These are phyloP conservation scores for Syrrhaptes paradoxus DNA, from an alignment of 2,113 vertebrate genomes.

Conservation along the genomic window DNA sequence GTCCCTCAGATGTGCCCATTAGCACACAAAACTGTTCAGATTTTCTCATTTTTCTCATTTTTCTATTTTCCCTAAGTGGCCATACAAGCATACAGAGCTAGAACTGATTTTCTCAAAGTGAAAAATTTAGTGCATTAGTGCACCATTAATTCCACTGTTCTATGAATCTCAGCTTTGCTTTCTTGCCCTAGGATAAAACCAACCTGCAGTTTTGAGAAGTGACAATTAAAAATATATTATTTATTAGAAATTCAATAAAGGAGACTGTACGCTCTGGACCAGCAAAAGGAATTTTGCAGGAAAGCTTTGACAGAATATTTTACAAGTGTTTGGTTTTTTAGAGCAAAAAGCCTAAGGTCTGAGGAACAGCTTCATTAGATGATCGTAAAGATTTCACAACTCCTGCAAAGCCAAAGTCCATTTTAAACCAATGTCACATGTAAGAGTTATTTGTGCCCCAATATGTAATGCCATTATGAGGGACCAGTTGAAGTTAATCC, in stretches of 20 bases:
- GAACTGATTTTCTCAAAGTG: not conserved
- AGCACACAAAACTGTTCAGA: not conserved
- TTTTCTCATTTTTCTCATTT: not conserved
- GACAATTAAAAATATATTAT: not conserved
- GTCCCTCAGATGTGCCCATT: not conserved
- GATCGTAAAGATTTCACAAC: not conserved
- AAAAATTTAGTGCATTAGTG: not conserved
- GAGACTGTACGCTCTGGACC: not conserved
- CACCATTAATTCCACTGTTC: not conserved
- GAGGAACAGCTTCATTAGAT: not conserved
- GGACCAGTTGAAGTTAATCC: not conserved
- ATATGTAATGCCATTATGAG: not conserved
- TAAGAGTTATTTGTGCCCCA: not conserved
- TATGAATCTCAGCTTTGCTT: not conserved
- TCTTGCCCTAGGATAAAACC: not conserved
- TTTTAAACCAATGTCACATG: not conserved
- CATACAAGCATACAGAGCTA: not conserved
- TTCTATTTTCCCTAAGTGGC: not conserved
- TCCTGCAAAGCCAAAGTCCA: not conserved
- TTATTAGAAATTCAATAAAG: constrained; percentile 3
- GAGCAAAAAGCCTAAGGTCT: not conserved
- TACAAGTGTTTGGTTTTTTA: not conserved
- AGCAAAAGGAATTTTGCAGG: not conserved
- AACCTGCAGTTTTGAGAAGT: not conserved
- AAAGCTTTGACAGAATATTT: not conserved